Evolutionary conservation across 2,797 vertebrate genomes (phyloP).

Genomic region (Enteromius argenteus): DNA sequence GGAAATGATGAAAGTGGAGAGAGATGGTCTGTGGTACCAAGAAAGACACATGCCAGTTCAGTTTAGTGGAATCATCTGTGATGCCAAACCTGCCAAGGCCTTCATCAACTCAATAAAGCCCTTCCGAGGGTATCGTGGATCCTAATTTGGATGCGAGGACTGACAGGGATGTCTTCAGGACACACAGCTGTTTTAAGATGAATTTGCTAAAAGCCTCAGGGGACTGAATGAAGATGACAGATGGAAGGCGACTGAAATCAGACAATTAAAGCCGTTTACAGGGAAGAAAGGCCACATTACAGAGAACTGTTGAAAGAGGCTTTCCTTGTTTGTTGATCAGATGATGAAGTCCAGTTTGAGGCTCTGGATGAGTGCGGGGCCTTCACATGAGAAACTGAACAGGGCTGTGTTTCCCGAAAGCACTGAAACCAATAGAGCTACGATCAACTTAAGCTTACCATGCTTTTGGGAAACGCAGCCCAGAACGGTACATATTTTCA

Average conservation of each 20-base stretch:
- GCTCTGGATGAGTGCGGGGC: background rate
- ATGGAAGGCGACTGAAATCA: background rate
- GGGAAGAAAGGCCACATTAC: background rate
- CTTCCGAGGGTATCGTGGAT: background rate
- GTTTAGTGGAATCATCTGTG: constrained; percentile 2
- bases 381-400: background rate
- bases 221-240: background rate
- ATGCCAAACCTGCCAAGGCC: background rate
- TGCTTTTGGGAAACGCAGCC: too few species aligned
- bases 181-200: background rate
- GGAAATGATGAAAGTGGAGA: background rate
- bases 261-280: background rate
- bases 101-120: background rate
- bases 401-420: too few species aligned
- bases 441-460: too few species aligned
- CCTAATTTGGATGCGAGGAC: background rate
- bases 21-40: background rate
- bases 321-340: background rate
- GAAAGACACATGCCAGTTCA: background rate
- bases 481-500: background rate
- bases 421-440: too few species aligned
- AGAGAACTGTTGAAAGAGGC: background rate
- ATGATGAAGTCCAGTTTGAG: background rate
- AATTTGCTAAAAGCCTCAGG: background rate
- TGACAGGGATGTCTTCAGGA: constrained; percentile 6